A percentile compares a stretch with the other conserved stretches of the same genome.
These are phyloP conservation scores for Disparrhopalites patrizii DNA, from an alignment of 2,888 invertebrate species.

Conservation along the genomic window DNA sequence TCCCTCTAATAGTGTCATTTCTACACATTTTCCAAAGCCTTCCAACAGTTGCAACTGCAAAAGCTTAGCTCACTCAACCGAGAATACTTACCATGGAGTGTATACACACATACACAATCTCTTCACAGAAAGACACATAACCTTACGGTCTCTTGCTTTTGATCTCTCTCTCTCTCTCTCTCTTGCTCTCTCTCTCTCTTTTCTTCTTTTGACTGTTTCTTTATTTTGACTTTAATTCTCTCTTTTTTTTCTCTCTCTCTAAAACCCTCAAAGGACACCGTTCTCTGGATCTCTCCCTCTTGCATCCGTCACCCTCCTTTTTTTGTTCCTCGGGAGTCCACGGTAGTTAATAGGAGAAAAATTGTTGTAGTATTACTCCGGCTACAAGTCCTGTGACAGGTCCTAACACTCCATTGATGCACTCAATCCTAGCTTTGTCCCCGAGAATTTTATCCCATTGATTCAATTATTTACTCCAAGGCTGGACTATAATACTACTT, in stretches of 20 bases:
- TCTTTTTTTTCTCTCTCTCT: background rate
- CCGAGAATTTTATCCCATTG: too few species aligned
- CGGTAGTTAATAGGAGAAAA: too few species aligned
- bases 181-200: conserved; percentile 3
- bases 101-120: too few species aligned
- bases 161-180: conserved; percentile 3
- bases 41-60: conserved; percentile 2
- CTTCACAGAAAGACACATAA: too few species aligned
- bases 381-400: too few species aligned
- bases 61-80: conserved; percentile 19
- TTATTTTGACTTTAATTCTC: conserved; percentile 25
- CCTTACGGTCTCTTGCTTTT: conserved; percentile 17
- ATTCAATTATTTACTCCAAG: too few species aligned
- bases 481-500: too few species aligned
- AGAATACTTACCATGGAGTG: conserved; percentile 8
- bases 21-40: conserved; percentile 30
- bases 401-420: background rate
- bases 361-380: too few species aligned
- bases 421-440: too few species aligned
- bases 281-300: background rate
- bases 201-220: conserved; percentile 2
- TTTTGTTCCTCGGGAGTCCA: too few species aligned
- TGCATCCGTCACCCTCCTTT: background rate
- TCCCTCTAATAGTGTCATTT: conserved; percentile 40
- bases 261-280: conserved; percentile 7